phyloP scores from a whole-genome alignment of 2,797 vertebrate genomes.

The Phyllotis vaccarum region DNA sequence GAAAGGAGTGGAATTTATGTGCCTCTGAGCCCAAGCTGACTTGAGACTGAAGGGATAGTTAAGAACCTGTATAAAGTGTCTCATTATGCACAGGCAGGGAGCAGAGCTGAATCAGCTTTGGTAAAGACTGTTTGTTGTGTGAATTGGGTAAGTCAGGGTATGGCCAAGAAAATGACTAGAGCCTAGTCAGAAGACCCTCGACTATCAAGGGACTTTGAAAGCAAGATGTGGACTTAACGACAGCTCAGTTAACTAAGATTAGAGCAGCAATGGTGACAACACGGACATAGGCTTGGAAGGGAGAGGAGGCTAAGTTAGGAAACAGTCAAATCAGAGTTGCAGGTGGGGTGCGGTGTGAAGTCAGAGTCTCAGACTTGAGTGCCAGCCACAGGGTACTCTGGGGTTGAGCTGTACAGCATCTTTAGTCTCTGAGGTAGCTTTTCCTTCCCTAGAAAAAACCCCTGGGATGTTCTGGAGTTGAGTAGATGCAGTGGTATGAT shows the following conservation, averaged over 20 bases:
- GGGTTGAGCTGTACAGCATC: background rate
- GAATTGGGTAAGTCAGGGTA: background rate
- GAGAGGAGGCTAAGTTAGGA: background rate
- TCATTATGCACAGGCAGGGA: background rate
- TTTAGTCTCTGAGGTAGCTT: background rate
- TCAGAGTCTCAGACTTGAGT: background rate
- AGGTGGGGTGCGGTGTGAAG: background rate
- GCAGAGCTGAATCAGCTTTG: fast-evolving
- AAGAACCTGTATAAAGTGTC: fast-evolving
- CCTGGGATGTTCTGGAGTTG: background rate
- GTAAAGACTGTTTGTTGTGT: background rate
- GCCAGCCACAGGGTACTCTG: background rate
- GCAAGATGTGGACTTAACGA: background rate
- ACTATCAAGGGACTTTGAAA: background rate
- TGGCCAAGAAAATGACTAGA: background rate
- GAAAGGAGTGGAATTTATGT: background rate
- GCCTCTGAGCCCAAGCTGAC: background rate
- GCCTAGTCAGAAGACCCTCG: background rate
- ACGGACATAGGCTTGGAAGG: background rate
- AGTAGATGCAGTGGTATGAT: background rate
- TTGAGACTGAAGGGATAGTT: background rate
- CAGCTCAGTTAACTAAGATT: background rate
- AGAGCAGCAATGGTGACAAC: background rate
- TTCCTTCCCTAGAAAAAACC: background rate
- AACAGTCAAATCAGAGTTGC: background rate